Base-by-base conservation (phyloP, 1,140 invertebrate genomes). In the Globodera rostochiensis region DNA sequence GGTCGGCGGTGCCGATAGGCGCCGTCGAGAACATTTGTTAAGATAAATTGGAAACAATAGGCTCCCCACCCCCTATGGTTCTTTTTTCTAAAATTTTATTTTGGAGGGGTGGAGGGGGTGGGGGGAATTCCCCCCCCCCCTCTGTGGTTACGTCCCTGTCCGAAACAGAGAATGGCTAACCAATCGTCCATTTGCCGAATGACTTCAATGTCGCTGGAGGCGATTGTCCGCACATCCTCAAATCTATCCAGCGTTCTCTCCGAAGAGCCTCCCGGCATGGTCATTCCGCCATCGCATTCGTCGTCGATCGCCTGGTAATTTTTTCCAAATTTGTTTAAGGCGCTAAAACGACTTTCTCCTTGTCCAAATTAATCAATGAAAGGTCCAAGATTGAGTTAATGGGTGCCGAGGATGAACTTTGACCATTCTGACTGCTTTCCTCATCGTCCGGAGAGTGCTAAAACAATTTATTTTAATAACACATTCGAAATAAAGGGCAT, bases 191-290 rank as follows among this genome's bases (percentile, higher is more conserved):
- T 69, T 49, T 88, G 82, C 36, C 77, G 76, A 73, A 86, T 82
- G 21, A 86, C 80, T 73, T 86, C 85, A 84, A 86, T 86, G 71
- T 86, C 85, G 36, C 85, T 86, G 21, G 85, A 86, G 2, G 85
- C 85, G 57, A 86, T 77, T 7, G 85, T 86, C 15, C 66, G 19
- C 7, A 77, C 84, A 13, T 88, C 85, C 67, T 86, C 85, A 64
- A 78, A 78, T 36, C 77, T 64, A 36, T 78, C 77, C 53, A 78
- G 70, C 15, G 77, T 78, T 78, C 66, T 71, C 50, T 78, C 77
- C 1, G 77, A 78, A 4, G 77, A 45, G 7, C 46, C 45, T 50
- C n/a, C 25, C 50, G 36, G 13, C 60, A 83, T 76, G 57, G 19
- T 69, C 66, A 47, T 82, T 69, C 46, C 64, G 50, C 46, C 74